Conservation (phyloP, 2,113 vertebrate genomes). For the Cepphus grylle region DNA sequence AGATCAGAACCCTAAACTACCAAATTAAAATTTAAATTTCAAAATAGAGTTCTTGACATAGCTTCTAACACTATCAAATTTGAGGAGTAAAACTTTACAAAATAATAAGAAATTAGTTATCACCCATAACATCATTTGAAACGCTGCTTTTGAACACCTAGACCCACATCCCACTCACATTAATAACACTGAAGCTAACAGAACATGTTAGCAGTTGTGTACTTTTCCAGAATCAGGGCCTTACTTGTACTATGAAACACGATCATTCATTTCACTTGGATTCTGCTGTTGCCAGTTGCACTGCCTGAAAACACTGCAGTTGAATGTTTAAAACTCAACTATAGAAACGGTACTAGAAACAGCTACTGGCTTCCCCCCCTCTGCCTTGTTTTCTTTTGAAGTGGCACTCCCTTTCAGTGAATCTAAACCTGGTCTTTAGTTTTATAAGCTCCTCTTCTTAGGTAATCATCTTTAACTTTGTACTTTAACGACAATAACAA, state of each 20-base stretch:
- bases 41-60: background rate
- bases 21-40: background rate
- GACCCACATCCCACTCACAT: background rate
- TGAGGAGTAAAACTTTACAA: background rate
- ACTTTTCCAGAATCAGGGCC: background rate
- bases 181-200: background rate
- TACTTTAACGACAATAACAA: background rate
- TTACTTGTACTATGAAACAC: background rate
- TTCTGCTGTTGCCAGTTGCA: background rate
- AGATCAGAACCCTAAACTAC: background rate
- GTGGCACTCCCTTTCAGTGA: background rate
- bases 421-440: background rate
- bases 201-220: background rate
- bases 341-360: background rate
- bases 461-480: background rate
- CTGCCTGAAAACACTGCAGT: background rate
- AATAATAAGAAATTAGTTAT: background rate
- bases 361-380: background rate
- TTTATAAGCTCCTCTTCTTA: background rate
- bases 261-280: background rate
- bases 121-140: background rate
- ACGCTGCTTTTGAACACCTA: background rate
- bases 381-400: background rate
- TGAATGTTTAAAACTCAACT: background rate
- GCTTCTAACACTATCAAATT: background rate